Conservation (phyloP, 2,888 invertebrate genomes). For the Salticus scenicus region DNA sequence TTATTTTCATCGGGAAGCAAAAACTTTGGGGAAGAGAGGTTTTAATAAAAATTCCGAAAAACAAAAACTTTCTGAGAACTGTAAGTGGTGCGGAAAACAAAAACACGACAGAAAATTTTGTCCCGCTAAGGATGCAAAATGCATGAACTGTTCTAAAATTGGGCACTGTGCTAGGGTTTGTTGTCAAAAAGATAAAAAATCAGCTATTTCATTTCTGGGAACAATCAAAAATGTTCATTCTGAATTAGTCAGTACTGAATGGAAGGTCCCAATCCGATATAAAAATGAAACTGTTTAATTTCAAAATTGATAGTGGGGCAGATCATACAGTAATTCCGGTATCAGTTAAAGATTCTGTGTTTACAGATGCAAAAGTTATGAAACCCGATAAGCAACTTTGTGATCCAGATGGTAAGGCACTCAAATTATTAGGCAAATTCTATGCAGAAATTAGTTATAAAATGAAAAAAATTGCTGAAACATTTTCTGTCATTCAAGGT, state of each 20-base stretch:
- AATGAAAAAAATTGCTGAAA: neutral
- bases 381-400: neutral
- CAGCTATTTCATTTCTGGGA: neutral
- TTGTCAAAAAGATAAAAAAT: neutral
- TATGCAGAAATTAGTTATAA: neutral
- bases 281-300: neutral
- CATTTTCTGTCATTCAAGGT: neutral
- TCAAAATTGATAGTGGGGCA: conserved; percentile 19
- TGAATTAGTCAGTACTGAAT: neutral
- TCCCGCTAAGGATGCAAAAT: neutral
- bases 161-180: conserved; percentile 7
- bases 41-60: neutral
- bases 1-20: neutral
- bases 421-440: neutral
- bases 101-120: neutral
- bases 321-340: neutral
- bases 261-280: neutral
- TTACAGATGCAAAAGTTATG: neutral
- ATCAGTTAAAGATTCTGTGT: neutral
- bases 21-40: neutral
- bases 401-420: neutral
- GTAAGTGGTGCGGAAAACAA: neutral
- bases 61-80: neutral
- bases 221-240: too few species aligned
- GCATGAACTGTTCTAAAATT: neutral